Base-by-base conservation (phyloP, 92 coral and sea anemone genomes). In the Epizoanthus scotinus region DNA sequence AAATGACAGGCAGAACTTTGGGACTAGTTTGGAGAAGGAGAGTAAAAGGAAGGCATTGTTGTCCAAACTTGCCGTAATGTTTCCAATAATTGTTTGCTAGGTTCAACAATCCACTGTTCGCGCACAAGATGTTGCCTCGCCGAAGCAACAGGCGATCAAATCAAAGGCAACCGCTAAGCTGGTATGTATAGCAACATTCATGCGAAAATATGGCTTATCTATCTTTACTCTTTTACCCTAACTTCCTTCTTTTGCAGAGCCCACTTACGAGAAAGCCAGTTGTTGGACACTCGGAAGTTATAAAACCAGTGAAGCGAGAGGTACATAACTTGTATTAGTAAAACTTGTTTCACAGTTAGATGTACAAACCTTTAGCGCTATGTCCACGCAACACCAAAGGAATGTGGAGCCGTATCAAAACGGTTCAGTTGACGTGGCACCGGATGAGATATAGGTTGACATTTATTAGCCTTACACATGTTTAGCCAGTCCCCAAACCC, bases 81-180 rank as follows among this genome's bases (percentile, higher is more conserved):
- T 47, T 47, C 52, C 17, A 47, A 47, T 47, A 47, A 47, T 9
- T 52, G 29, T 25, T 28, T 19, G 56, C 4, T 21, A 17, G 63
- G 44, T 73, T 54, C 78, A 73, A 47, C 52, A 47, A 47, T 47
- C 52, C 52, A 47, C 52, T 13, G 14, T 47, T 47, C 52, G 52
- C 52, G 10, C 15, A 9, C 52, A 47, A 47, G 14, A 13, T 47
- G 52, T 47, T 47, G 52, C 12, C 52, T 63, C 58, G 13, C 20
- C 78, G 34, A 22, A 56, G 12, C 54, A 31, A 21, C 50, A 50
- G 65, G 27, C 58, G 20, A 4, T 53, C 18, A 73, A 73, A 44
- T 55, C 77, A 3, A 82, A 70, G 69, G 80, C 79, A 82, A 78
- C 88, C 9, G 84, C 79, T 12, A 85, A 85, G 68, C 73, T 80